Evolutionary conservation across 2,113 vertebrate genomes (phyloP).

Genomic region (Poecile atricapillus): DNA sequence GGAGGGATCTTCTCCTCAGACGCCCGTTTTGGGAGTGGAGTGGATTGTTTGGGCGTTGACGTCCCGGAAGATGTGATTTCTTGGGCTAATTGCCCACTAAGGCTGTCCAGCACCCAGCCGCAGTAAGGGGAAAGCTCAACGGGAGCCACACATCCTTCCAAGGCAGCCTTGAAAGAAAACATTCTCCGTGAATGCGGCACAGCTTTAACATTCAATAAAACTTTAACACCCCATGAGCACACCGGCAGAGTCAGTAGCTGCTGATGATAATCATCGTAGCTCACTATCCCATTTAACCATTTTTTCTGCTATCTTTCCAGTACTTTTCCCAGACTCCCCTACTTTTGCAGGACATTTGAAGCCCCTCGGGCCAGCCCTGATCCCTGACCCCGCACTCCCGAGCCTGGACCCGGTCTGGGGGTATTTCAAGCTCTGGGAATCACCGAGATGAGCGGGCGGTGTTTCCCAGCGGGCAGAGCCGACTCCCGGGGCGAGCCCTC

Average conservation of each 20-base stretch:
- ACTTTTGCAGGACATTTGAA: neutral
- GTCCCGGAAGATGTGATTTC: neutral
- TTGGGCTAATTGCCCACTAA: neutral
- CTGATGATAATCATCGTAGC: neutral
- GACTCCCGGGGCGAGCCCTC: neutral
- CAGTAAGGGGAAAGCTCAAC: conserved; percentile 67
- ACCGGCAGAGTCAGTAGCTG: accelerated
- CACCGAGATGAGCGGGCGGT: neutral
- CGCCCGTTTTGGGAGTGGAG: neutral
- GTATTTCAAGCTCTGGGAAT: neutral
- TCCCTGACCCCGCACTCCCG: neutral
- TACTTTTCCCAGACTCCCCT: neutral
- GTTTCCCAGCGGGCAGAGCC: neutral
- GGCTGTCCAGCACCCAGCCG: conserved; percentile 72
- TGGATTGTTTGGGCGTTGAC: neutral
- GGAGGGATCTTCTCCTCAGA: neutral
- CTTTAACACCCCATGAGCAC: accelerated
- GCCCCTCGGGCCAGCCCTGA: neutral
- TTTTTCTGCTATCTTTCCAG: neutral
- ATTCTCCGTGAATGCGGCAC: accelerated
- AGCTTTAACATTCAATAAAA: neutral
- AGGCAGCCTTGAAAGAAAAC: conserved; percentile 50
- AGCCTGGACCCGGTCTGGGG: too few relatives aligned
- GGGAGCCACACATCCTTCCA: conserved; percentile 62
- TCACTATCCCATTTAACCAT: accelerated